A percentile compares a stretch with the other conserved stretches of the same genome.
phyloP scores from a whole-genome alignment of 2,888 invertebrate genomes.

The Pseudoips prasinana region DNA sequence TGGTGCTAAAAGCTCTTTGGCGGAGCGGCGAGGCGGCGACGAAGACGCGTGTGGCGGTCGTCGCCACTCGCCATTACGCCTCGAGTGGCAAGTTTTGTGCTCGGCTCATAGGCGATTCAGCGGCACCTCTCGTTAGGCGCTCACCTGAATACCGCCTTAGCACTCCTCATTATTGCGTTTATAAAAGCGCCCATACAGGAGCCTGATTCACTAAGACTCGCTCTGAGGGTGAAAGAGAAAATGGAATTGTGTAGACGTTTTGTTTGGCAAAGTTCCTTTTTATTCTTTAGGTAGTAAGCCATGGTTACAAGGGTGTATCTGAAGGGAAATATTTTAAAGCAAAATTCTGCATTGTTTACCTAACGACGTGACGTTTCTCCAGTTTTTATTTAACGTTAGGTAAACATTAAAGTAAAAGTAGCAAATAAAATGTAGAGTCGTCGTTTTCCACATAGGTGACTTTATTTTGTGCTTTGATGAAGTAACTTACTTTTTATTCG shows the following conservation, averaged over 20 bases:
- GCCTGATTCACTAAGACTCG: conserved; percentile 74
- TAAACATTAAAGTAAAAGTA: conserved; percentile 46
- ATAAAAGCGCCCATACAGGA: conserved; percentile 76
- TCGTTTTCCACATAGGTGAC: conserved; percentile 33
- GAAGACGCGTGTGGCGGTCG: conserved; percentile 31
- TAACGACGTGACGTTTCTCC: conserved; percentile 49
- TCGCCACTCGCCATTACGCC: conserved; percentile 47
- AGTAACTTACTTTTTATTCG: conserved; percentile 37
- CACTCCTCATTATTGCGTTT: conserved; percentile 81
- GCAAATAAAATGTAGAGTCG: conserved; percentile 33
- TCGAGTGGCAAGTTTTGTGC: conserved; percentile 76
- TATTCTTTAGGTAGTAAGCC: conserved; percentile 44
- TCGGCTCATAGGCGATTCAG: conserved; percentile 76
- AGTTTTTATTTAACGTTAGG: conserved; percentile 42
- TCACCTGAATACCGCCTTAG: conserved; percentile 75
- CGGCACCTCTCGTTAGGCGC: conserved; percentile 72
- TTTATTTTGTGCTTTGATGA: conserved; percentile 30
- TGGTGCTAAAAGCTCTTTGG: conserved; percentile 72
- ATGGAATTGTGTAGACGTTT: conserved; percentile 77
- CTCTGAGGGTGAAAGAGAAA: conserved; percentile 74
- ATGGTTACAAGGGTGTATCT: conserved; percentile 43
- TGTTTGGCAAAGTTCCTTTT: conserved; percentile 66
- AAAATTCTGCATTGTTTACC: conserved; percentile 49
- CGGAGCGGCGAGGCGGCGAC: conserved; percentile 37
- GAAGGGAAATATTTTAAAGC: conserved; percentile 53